Evolutionary conservation across 1,140 invertebrate genomes (phyloP), one percentile per base, ranked within the genome.

Genomic region (Conus ventricosus): DNA sequence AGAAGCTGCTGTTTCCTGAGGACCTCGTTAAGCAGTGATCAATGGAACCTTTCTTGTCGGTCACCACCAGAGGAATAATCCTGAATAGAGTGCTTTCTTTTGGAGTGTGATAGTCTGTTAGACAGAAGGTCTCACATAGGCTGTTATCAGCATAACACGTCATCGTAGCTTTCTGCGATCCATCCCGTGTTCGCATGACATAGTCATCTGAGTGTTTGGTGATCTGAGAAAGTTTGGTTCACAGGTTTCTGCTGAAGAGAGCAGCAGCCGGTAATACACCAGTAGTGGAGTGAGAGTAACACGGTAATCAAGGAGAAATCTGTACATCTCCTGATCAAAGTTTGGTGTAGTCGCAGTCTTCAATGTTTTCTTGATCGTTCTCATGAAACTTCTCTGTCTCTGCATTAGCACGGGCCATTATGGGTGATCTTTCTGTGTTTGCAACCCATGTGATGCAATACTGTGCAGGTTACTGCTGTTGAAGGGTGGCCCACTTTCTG

Each of bases 331-430:
- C 20, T 75, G 71, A 8, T 75, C 20, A 20, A 23, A 75, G 39
- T 8, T 8, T 1, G 1, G 39, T 6, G 81, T 27, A 54, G 2
- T 10, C 8, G 80, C 20, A 82, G 10, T 39, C 3, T 39, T 39
- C 39, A 39, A 39, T 3, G 3, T 39, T n/a, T n/a, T n/a, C n/a
- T n/a, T n/a, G n/a, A n/a, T n/a, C n/a, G n/a, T n/a, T n/a, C n/a
- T n/a, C 89, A 91, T 92, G 76, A 92, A 93, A 39, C 88, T 17
- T 81, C n/a, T 92, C 89, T 20, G 85, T 81, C 91, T 92, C 91
- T 7, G 76, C 90, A 85, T 93, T 93, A 53, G 88, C 91, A 55
- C 82, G 60, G 91, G 91, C 91, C 88, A 92, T 75, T 89, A 82
- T 25, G 89, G 90, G 91, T 91, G 15, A 92, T 89, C 88, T 89